phyloP scores from a whole-genome alignment of 1,140 invertebrate species.

The Cherax quadricarinatus region DNA sequence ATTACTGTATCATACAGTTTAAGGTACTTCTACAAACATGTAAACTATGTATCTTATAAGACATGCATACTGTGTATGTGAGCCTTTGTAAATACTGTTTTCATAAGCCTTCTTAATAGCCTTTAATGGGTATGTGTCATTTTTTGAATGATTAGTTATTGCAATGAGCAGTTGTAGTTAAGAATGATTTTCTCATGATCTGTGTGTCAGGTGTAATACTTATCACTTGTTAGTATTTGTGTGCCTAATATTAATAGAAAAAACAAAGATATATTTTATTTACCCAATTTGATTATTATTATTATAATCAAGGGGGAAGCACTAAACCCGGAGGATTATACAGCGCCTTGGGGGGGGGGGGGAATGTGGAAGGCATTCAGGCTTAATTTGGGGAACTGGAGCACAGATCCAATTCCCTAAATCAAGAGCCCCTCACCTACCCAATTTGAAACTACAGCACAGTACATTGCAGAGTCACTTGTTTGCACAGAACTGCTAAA shows the following conservation, averaged over 20 bases:
- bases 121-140: conserved; percentile 21
- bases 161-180: conserved; percentile 43
- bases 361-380: too few relatives aligned
- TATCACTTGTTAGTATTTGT: conserved; percentile 57
- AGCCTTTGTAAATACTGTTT: conserved; percentile 57
- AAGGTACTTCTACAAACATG: conserved; percentile 23
- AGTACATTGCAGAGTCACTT: too few relatives aligned
- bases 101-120: conserved; percentile 18
- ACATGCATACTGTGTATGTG: conserved; percentile 57
- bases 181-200: conserved; percentile 54
- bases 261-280: conserved; percentile 17
- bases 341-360: too few relatives aligned
- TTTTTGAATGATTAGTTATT: conserved; percentile 37
- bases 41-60: conserved; percentile 47
- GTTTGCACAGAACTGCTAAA: too few relatives aligned
- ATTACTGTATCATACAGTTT: conserved; percentile 24
- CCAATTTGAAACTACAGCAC: too few relatives aligned
- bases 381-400: too few relatives aligned
- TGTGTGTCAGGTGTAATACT: conserved; percentile 57
- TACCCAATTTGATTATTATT: background rate
- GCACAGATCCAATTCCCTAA: too few relatives aligned
- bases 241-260: conserved; percentile 57
- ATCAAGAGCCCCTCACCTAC: too few relatives aligned
- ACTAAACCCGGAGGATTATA: too few relatives aligned
- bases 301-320: background rate